phyloP scores from a whole-genome alignment of 2,797 vertebrate genomes.

The Triplophysa bombifrons region DNA sequence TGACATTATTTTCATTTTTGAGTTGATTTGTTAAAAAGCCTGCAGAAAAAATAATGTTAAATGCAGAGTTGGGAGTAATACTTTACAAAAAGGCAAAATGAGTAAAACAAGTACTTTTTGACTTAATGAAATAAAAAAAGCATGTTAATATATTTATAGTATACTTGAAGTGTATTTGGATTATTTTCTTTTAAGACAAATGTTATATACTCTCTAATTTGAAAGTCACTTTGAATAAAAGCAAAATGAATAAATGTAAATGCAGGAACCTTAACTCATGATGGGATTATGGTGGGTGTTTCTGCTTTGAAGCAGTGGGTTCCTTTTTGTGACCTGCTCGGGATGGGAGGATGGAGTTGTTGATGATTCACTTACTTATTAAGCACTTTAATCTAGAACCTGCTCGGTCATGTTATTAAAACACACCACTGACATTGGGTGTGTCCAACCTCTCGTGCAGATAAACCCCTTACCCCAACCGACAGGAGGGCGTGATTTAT shows the following conservation, averaged over 20 bases:
- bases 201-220: too few species aligned
- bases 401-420: constrained; percentile 1
- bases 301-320: not conserved
- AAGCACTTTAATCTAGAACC: not conserved
- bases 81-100: too few species aligned
- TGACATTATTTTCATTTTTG: too few species aligned
- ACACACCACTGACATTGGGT: not conserved
- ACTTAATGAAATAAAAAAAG: too few species aligned
- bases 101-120: too few species aligned
- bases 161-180: too few species aligned
- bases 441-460: constrained; percentile 6
- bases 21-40: not conserved
- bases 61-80: too few species aligned
- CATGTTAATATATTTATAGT: too few species aligned
- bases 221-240: too few species aligned
- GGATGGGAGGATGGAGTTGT: too few species aligned
- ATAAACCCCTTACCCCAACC: not conserved
- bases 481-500: constrained; percentile 11
- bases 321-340: not conserved
- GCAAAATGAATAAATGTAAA: not conserved
- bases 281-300: not conserved
- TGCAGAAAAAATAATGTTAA: not conserved
- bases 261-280: not conserved
- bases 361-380: not conserved
- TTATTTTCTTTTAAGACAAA: too few species aligned